phyloP scores from a whole-genome alignment of 2,113 vertebrate species.

The Clarias batrachus region DNA sequence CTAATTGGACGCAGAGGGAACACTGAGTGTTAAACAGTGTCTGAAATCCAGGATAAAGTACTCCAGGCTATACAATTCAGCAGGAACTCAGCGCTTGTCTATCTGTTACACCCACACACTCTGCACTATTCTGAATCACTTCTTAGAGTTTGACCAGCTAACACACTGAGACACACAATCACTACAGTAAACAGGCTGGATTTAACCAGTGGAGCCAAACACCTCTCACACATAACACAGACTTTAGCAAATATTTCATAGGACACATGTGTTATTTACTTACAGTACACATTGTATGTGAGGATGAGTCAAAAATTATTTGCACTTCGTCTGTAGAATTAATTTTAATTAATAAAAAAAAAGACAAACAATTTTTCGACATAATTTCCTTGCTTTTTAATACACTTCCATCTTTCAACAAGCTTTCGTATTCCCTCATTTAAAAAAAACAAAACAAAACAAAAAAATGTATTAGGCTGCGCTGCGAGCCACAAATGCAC shows the following conservation, averaged over 20 bases:
- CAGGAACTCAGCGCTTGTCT: constrained; percentile 27
- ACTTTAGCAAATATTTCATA: neutral
- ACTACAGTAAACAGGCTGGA: neutral
- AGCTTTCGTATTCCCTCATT: too few species aligned
- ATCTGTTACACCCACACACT: constrained; percentile 30
- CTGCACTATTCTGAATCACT: constrained; percentile 26
- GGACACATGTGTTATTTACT: neutral
- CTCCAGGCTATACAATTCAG: constrained; percentile 25
- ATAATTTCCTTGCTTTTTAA: too few species aligned
- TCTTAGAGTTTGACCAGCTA: constrained; percentile 1
- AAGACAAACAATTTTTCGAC: too few species aligned
- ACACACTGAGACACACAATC: constrained; percentile 7
- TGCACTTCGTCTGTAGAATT: too few species aligned
- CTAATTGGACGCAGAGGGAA: constrained; percentile 65
- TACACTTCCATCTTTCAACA: too few species aligned
- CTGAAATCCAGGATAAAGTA: constrained; percentile 25
- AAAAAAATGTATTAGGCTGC: too few species aligned
- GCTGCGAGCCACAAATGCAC: too few species aligned
- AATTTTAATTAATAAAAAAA: too few species aligned
- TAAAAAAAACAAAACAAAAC: too few species aligned
- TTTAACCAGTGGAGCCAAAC: constrained; percentile 13
- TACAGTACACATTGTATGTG: neutral
- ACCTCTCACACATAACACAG: neutral
- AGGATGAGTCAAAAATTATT: too few species aligned
- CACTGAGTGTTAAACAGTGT: constrained; percentile 33